Evolutionary conservation across 1,140 invertebrate species (phyloP).

Genomic region (Drosophila bocqueti): DNA sequence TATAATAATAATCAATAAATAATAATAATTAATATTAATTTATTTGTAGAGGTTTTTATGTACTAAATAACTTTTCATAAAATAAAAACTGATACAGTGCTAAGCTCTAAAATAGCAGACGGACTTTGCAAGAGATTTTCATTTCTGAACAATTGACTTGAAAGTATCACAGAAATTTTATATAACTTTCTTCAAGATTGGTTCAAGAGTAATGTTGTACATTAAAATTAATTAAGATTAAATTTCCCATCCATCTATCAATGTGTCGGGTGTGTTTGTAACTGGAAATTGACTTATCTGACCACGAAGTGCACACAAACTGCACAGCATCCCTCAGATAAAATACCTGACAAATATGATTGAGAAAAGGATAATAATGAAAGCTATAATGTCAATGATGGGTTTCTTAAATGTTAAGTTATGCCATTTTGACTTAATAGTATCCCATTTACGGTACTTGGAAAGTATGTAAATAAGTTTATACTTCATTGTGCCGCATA

Average conservation of each 20-base stretch:
- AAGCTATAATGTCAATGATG: background rate
- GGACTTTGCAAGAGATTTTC: background rate
- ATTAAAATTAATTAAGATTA: too few species aligned
- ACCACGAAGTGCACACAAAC: conserved; percentile 2
- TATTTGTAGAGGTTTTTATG: too few species aligned
- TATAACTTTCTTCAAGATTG: background rate
- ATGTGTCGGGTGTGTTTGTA: conserved; percentile 14
- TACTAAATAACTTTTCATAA: too few species aligned
- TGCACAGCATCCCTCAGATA: background rate
- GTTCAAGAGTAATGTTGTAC: background rate
- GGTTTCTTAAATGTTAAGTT: conserved; percentile 4
- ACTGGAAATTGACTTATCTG: conserved; percentile 24
- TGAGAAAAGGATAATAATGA: conserved; percentile 5
- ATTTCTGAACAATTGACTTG: background rate
- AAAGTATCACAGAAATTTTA: conserved; percentile 4
- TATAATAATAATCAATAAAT: too few species aligned
- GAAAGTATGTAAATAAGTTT: too few species aligned
- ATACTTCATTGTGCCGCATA: too few species aligned
- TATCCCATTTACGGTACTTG: conserved; percentile 10
- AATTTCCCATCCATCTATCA: conserved; percentile 24
- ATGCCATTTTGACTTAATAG: conserved; percentile 27
- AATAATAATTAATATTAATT: too few species aligned
- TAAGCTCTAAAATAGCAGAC: background rate
- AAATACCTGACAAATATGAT: conserved; percentile 6
- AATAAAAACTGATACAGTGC: background rate